Evolutionary conservation across 2,888 invertebrate genomes (phyloP).

Genomic region (Choreutis nemorana): DNA sequence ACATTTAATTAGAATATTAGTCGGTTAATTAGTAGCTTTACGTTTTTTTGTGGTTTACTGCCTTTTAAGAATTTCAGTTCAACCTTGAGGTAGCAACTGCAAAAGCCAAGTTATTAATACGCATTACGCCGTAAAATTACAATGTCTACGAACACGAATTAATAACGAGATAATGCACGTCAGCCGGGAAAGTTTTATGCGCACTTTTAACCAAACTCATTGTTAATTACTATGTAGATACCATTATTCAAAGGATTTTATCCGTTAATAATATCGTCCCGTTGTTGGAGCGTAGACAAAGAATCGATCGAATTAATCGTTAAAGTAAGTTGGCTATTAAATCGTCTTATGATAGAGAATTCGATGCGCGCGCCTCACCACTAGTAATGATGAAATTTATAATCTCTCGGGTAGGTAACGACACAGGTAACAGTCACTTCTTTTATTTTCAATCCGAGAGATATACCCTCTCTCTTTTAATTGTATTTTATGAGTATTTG

Average conservation of each 20-base stretch:
- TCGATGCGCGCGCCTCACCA: slow-evolving; percentile 50
- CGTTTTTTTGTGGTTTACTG: slow-evolving; percentile 27
- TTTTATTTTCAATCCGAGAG: slow-evolving; percentile 55
- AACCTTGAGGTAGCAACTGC: slow-evolving; percentile 23
- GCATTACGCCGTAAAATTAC: slow-evolving; percentile 36
- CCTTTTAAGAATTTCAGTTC: slow-evolving; percentile 29
- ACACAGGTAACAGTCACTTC: slow-evolving; percentile 52
- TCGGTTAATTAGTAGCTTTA: slow-evolving; percentile 29
- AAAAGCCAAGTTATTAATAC: slow-evolving; percentile 26
- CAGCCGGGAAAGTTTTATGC: slow-evolving; percentile 19
- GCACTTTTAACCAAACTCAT: slow-evolving; percentile 16
- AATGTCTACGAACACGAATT: slow-evolving; percentile 27
- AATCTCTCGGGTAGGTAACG: slow-evolving; percentile 60
- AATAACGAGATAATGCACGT: slow-evolving; percentile 25
- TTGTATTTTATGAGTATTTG: slow-evolving; percentile 68
- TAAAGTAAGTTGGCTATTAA: slow-evolving; percentile 46
- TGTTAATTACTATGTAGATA: too few species aligned
- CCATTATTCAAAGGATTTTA: slow-evolving; percentile 18
- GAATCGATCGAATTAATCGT: slow-evolving; percentile 39
- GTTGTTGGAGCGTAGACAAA: slow-evolving; percentile 30
- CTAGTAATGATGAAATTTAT: slow-evolving; percentile 63
- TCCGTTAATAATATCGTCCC: slow-evolving; percentile 27
- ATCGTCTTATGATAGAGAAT: slow-evolving; percentile 53
- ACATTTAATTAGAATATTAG: slow-evolving; percentile 32
- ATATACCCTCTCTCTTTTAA: slow-evolving; percentile 59